phyloP scores from a whole-genome alignment of 2,113 vertebrate species.

The Bufo gargarizans region DNA sequence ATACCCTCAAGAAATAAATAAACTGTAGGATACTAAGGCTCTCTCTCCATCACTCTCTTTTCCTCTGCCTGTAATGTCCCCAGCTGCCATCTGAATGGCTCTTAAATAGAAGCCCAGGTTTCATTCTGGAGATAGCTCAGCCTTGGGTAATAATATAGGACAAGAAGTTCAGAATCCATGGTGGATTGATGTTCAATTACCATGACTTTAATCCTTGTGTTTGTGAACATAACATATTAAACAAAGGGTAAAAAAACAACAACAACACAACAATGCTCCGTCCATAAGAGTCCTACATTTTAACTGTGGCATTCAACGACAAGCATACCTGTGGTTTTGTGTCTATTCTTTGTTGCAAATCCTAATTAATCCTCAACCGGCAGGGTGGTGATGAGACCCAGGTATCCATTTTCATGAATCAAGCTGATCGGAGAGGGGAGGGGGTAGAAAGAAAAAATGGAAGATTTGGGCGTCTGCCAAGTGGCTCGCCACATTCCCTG shows the following conservation, averaged over 20 bases:
- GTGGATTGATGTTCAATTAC: constrained; percentile 51
- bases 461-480: constrained; percentile 61
- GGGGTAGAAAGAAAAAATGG: constrained; percentile 54
- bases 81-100: constrained; percentile 69
- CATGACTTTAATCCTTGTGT: constrained; percentile 43
- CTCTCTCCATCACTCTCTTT: constrained; percentile 63
- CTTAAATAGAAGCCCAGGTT: constrained; percentile 64
- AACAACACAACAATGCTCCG: neutral
- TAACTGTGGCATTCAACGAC: constrained; percentile 42
- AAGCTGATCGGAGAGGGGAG: constrained; percentile 50
- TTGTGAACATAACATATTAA: constrained; percentile 50
- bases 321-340: constrained; percentile 51
- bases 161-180: constrained; percentile 60
- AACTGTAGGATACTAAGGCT: constrained; percentile 67
- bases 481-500: constrained; percentile 54
- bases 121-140: constrained; percentile 64
- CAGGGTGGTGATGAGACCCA: constrained; percentile 53
- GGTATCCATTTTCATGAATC: constrained; percentile 52
- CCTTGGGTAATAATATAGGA: constrained; percentile 64
- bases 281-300: neutral
- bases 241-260: constrained; percentile 18
- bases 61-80: constrained; percentile 61
- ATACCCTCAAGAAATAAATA: constrained; percentile 72
- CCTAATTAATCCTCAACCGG: constrained; percentile 63
- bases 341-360: constrained; percentile 48